phyloP scores from a whole-genome alignment of 2,797 vertebrate species.

The Gymnocypris eckloni region DNA sequence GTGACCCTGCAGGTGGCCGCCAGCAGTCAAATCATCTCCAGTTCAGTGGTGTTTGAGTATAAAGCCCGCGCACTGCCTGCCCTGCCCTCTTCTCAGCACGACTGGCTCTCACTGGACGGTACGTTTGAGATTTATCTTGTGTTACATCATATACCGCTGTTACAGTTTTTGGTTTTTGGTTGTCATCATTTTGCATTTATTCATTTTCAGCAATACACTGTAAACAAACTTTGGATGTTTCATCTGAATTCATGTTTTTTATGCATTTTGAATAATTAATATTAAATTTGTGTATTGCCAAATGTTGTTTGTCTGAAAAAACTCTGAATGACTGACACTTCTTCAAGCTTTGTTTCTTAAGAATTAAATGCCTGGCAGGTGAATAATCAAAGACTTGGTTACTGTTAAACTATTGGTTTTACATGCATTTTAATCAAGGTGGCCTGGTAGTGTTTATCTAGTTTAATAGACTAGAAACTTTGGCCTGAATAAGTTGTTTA shows the following conservation, averaged over 20 bases:
- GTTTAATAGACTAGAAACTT: neutral
- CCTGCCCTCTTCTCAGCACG: conserved; percentile 95
- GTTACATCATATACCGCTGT: neutral
- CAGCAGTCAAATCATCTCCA: conserved; percentile 97
- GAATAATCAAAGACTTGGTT: neutral
- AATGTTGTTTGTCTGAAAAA: conserved; percentile 15
- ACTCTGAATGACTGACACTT: neutral
- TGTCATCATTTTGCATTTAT: neutral
- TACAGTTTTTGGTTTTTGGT: neutral
- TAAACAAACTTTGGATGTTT: neutral
- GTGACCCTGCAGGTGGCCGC: conserved; percentile 98
- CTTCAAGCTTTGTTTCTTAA: neutral
- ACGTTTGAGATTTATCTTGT: conserved; percentile 66
- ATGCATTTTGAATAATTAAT: neutral
- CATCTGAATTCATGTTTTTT: neutral
- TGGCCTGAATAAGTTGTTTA: neutral
- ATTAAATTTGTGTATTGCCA: neutral
- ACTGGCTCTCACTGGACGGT: conserved; percentile 98
- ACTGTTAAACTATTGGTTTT: neutral
- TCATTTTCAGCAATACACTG: neutral
- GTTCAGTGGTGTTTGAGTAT: conserved; percentile 98
- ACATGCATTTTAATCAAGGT: neutral
- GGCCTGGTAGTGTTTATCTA: neutral
- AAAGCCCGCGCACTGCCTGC: conserved; percentile 94
- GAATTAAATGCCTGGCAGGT: neutral